A percentile compares a stretch with the other conserved stretches of the same genome.
Evolutionary conservation across 2,113 vertebrate species (phyloP).

Genomic region (Struthidea cinerea): DNA sequence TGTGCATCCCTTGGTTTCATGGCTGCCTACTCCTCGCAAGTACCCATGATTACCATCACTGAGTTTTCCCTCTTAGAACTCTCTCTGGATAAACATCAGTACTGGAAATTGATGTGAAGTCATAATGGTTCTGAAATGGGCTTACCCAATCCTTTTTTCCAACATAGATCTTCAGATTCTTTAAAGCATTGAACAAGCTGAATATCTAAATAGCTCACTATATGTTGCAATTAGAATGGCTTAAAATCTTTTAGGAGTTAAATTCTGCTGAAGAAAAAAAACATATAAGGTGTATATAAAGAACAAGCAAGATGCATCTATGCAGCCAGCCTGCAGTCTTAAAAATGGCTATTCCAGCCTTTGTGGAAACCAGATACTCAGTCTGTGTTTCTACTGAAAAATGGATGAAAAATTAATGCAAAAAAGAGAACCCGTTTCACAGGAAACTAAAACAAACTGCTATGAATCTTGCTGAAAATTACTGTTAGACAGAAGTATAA

Average conservation of each 20-base stretch:
- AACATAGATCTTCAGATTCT: background rate
- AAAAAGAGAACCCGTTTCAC: background rate
- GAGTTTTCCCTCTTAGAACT: background rate
- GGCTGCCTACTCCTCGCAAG: background rate
- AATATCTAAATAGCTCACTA: background rate
- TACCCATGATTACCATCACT: background rate
- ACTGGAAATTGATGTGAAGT: background rate
- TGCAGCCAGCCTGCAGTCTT: background rate
- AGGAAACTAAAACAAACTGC: background rate
- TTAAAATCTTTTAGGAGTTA: background rate
- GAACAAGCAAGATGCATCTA: background rate
- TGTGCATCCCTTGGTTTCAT: background rate
- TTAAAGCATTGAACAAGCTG: background rate
- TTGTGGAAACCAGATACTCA: background rate
- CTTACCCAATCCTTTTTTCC: background rate
- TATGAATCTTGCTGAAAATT: background rate
- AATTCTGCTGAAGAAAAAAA: background rate
- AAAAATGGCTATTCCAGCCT: background rate
- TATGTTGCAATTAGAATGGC: background rate
- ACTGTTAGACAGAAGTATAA: background rate
- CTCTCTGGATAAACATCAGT: background rate
- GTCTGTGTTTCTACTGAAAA: background rate
- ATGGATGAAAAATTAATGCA: background rate
- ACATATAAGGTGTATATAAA: background rate
- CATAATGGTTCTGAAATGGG: background rate